Evolutionary conservation across 2,113 vertebrate genomes (phyloP).

Genomic region (Rhodinocichla rosea): DNA sequence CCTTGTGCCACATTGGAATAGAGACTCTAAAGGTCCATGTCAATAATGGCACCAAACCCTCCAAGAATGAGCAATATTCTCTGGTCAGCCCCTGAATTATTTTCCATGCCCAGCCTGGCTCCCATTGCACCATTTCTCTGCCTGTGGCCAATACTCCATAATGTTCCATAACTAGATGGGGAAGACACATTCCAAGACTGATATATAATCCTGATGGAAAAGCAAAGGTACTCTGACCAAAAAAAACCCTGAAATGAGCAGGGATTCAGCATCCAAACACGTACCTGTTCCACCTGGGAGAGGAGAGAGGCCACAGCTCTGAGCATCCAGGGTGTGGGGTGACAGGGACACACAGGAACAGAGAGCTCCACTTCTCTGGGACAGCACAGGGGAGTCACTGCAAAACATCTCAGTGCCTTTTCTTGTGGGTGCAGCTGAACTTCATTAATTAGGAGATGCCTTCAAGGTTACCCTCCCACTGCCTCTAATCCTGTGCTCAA

Average conservation of each 20-base stretch:
- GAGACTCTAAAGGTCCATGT: neutral
- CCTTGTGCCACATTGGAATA: neutral
- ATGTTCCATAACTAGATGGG: neutral
- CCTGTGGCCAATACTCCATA: neutral
- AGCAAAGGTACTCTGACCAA: neutral
- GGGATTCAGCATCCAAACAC: neutral
- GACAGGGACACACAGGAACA: rapidly evolving
- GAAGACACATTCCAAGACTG: neutral
- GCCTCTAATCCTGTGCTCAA: neutral
- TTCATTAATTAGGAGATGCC: neutral
- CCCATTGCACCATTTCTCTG: neutral
- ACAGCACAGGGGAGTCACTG: neutral
- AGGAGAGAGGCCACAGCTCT: neutral
- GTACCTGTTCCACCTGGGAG: neutral
- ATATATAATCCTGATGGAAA: neutral
- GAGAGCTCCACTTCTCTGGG: neutral
- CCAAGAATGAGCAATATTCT: neutral
- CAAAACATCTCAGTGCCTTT: neutral
- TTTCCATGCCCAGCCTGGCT: neutral
- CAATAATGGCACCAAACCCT: neutral
- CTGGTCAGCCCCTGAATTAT: neutral
- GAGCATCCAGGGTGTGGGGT: neutral
- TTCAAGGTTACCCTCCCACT: neutral
- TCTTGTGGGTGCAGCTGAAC: neutral
- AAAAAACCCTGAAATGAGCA: neutral